Conservation (phyloP, 1,140 invertebrate species). For the Ceratosolen fusciceps region DNA sequence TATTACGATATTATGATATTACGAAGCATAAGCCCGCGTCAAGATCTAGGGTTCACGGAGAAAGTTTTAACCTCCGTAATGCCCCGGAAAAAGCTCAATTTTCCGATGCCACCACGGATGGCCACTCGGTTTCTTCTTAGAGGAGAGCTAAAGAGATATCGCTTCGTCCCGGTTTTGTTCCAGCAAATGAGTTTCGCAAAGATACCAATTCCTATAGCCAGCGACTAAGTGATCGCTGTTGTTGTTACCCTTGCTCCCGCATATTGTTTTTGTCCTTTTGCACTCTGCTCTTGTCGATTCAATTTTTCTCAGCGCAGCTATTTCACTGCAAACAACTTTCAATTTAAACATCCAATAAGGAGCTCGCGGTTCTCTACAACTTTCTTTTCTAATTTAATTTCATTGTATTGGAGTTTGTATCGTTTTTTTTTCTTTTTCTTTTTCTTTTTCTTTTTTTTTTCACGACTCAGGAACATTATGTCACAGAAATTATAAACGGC, state of each 20-base stretch:
- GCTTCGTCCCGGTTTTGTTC: not conserved
- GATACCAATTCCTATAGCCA: slow-evolving; percentile 34
- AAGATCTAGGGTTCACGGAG: slow-evolving; percentile 58
- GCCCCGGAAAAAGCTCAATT: not conserved
- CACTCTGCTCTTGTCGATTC: slow-evolving; percentile 33
- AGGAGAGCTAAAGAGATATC: not conserved
- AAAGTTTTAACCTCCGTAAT: slow-evolving; percentile 57
- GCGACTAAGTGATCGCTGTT: slow-evolving; percentile 51
- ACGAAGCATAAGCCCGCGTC: slow-evolving; percentile 61
- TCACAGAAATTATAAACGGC: too few species aligned
- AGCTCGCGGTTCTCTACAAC: not conserved
- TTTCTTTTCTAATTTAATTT: too few species aligned
- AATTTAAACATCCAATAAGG: not conserved
- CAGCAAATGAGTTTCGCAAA: slow-evolving; percentile 26
- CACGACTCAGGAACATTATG: too few species aligned
- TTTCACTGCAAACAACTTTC: not conserved
- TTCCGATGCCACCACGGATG: not conserved
- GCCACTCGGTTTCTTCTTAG: too few species aligned
- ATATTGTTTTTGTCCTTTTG: slow-evolving; percentile 3
- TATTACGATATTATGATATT: slow-evolving; percentile 69
- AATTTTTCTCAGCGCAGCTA: slow-evolving; percentile 22
- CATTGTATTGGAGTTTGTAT: not conserved
- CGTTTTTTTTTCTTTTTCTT: not conserved
- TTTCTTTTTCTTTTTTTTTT: not conserved
- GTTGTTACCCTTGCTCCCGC: slow-evolving; percentile 46